Evolutionary conservation across 2,797 vertebrate species (phyloP).

Genomic region (Rhynchotus rufescens): DNA sequence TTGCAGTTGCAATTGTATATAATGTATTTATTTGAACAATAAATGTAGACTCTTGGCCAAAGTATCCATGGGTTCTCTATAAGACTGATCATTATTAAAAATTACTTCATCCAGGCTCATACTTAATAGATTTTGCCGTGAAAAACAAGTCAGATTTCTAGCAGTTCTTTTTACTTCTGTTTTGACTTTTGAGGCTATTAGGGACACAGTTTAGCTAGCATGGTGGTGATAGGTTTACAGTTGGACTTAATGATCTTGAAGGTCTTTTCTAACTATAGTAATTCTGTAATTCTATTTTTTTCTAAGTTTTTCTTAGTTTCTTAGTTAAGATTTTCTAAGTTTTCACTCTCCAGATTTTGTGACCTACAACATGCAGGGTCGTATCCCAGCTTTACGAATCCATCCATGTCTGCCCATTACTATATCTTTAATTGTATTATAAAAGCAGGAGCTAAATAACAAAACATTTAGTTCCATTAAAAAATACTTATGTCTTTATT

Average conservation of each 20-base stretch:
- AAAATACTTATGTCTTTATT: neutral
- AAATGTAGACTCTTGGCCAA: neutral
- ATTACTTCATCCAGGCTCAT: neutral
- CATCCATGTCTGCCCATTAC: neutral
- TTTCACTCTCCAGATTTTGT: neutral
- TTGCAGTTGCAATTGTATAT: neutral
- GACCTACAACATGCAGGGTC: neutral
- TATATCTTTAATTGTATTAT: neutral
- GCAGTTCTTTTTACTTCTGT: neutral
- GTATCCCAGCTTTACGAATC: neutral
- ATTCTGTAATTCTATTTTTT: too few species aligned
- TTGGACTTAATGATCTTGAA: too few species aligned
- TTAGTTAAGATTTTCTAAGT: too few species aligned
- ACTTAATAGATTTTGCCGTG: neutral
- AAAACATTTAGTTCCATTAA: neutral
- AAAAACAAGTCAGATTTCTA: neutral
- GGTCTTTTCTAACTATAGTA: too few species aligned
- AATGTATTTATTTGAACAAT: neutral
- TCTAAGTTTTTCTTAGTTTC: too few species aligned
- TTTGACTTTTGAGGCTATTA: neutral
- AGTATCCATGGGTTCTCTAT: neutral
- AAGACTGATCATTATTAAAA: neutral
- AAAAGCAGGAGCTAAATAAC: neutral
- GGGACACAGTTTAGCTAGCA: too few species aligned
- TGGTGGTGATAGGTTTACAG: too few species aligned